phyloP scores from a whole-genome alignment of 1,140 invertebrate genomes.

The Liolophura sinensis region DNA sequence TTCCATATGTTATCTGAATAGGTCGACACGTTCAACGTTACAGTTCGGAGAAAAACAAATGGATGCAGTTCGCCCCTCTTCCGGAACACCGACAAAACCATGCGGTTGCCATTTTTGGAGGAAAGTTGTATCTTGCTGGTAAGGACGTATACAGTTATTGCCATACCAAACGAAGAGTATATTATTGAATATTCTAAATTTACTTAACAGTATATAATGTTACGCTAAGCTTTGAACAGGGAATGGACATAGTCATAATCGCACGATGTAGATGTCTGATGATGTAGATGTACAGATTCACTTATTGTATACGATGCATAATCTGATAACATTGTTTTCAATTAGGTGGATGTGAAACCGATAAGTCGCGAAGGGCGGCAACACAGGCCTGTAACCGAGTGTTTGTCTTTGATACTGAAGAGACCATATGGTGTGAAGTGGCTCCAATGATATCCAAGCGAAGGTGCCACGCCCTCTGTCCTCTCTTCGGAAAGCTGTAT shows the following conservation, averaged over 20 bases:
- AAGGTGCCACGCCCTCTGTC: constrained; percentile 13
- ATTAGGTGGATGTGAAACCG: too few species aligned
- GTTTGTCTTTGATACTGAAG: not conserved
- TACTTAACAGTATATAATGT: too few species aligned
- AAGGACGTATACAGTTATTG: not conserved
- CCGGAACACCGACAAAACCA: constrained; percentile 19
- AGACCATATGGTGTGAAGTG: constrained; percentile 8
- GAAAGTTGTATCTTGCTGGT: constrained; percentile 16
- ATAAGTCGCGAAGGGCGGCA: not conserved
- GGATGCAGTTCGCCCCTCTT: constrained; percentile 14
- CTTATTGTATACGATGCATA: too few species aligned
- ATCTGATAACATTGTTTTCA: too few species aligned
- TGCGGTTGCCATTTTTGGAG: constrained; percentile 7
- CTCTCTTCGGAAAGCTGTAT: constrained; percentile 19
- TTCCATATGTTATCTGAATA: not conserved
- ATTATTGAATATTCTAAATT: too few species aligned
- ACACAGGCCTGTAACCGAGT: not conserved
- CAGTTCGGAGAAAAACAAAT: constrained; percentile 2
- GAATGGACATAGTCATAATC: too few species aligned
- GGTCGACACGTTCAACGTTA: constrained; percentile 8
- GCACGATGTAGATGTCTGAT: too few species aligned
- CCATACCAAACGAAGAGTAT: too few species aligned
- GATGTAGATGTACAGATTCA: too few species aligned
- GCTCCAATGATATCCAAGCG: constrained; percentile 13
- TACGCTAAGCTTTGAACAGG: too few species aligned